phyloP scores from a whole-genome alignment of 1,140 invertebrate genomes.

The Eriosoma lanigerum region DNA sequence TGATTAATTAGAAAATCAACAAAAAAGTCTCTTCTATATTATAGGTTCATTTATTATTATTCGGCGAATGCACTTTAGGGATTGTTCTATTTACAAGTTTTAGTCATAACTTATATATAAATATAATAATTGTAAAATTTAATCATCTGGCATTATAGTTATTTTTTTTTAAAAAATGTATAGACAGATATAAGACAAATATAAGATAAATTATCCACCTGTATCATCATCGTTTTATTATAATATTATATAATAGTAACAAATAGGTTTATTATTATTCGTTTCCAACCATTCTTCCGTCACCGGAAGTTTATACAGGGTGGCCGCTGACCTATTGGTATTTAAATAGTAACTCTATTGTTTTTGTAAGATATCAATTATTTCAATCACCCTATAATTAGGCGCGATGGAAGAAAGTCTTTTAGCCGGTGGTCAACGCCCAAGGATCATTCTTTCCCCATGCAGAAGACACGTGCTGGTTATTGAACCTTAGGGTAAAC shows the following conservation, averaged over 20 bases:
- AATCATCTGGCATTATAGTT: slow-evolving; percentile 16
- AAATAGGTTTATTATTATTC: slow-evolving; percentile 31
- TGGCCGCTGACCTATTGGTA: too few species aligned
- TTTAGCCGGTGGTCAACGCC: neutral
- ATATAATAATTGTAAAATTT: neutral
- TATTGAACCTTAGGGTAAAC: slow-evolving; percentile 37
- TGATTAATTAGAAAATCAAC: slow-evolving; percentile 35
- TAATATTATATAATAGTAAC: neutral
- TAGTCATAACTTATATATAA: neutral
- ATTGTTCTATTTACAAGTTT: neutral
- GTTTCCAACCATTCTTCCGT: too few species aligned
- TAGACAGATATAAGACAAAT: neutral
- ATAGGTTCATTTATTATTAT: slow-evolving; percentile 24
- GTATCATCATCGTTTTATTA: neutral
- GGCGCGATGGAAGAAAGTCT: neutral
- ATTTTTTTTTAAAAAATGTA: neutral
- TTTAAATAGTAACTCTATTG: too few species aligned
- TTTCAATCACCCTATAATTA: too few species aligned
- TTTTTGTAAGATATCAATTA: too few species aligned
- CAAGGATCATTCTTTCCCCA: slow-evolving; percentile 22
- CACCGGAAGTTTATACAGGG: too few species aligned
- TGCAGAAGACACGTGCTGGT: slow-evolving; percentile 40
- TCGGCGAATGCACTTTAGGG: neutral
- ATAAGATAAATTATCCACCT: neutral
- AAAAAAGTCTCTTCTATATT: slow-evolving; percentile 22